These are phyloP conservation scores for Hemithea aestivaria DNA, from an alignment of 2,888 invertebrate genomes.

Conservation along the genomic window DNA sequence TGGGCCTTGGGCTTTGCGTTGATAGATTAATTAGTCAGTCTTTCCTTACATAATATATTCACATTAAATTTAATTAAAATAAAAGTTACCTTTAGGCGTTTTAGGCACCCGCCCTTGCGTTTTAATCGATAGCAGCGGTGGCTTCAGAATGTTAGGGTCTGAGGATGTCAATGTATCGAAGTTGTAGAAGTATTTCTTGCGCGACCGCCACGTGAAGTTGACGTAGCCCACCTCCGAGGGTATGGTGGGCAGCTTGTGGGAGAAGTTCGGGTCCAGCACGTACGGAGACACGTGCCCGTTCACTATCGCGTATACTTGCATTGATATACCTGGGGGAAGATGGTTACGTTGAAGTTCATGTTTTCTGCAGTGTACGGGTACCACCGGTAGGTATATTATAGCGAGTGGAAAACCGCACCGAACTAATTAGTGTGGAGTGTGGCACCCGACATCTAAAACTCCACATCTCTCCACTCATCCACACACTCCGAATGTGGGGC, in stretches of 20 bases:
- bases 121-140: slow-evolving; percentile 93
- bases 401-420: too few relatives aligned
- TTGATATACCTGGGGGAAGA: slow-evolving; percentile 83
- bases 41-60: too few relatives aligned
- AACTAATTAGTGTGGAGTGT: too few relatives aligned
- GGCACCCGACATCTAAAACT: too few relatives aligned
- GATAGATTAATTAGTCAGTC: too few relatives aligned
- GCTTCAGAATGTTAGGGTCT: slow-evolving; percentile 89
- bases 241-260: slow-evolving; percentile 92
- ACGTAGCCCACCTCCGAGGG: slow-evolving; percentile 95
- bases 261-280: slow-evolving; percentile 93
- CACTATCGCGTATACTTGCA: slow-evolving; percentile 93
- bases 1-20: too few relatives aligned
- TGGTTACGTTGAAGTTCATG: not conserved
- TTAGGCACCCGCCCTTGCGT: slow-evolving; percentile 91
- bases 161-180: slow-evolving; percentile 92
- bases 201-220: slow-evolving; percentile 94
- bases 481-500: too few relatives aligned
- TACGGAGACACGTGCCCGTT: slow-evolving; percentile 92
- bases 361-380: too few relatives aligned
- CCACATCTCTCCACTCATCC: too few relatives aligned
- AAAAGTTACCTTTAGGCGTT: slow-evolving; percentile 86
- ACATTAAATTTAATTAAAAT: too few relatives aligned
- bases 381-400: too few relatives aligned
- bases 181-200: slow-evolving; percentile 90